A percentile compares a stretch with the other conserved stretches of the same genome.
phyloP scores from a whole-genome alignment of 2,113 vertebrate genomes.

The Condylura cristata region DNA sequence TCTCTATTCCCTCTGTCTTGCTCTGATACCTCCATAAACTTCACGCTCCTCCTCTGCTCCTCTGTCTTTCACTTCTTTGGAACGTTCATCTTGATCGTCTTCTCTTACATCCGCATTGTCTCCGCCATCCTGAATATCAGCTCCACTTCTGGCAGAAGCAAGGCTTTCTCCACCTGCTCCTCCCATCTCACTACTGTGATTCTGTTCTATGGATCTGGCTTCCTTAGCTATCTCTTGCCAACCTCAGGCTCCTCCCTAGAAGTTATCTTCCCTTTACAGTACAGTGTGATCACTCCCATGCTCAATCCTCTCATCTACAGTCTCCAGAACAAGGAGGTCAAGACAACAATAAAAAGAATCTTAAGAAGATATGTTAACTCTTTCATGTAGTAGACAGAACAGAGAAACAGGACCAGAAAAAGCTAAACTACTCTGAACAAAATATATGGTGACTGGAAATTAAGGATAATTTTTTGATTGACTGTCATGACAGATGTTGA shows the following conservation, averaged over 20 bases:
- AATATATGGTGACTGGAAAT: background rate
- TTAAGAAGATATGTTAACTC: conserved; percentile 13
- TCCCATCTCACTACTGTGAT: conserved; percentile 63
- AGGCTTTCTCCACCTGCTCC: conserved; percentile 68
- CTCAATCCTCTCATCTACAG: conserved; percentile 40
- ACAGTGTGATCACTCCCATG: conserved; percentile 40
- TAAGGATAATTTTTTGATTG: background rate
- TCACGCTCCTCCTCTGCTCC: conserved; percentile 36
- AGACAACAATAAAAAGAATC: background rate
- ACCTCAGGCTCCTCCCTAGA: background rate
- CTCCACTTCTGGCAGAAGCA: conserved; percentile 52
- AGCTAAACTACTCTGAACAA: background rate
- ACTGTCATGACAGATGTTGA: background rate
- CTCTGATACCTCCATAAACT: conserved; percentile 39
- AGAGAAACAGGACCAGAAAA: background rate
- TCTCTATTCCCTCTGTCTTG: conserved; percentile 59
- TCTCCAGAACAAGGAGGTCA: conserved; percentile 54
- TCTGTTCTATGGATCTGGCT: conserved; percentile 64
- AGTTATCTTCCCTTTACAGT: background rate
- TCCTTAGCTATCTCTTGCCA: conserved; percentile 29
- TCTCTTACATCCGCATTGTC: conserved; percentile 53
- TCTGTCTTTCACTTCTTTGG: conserved; percentile 33
- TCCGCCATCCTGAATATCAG: conserved; percentile 52
- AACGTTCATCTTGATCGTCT: background rate
- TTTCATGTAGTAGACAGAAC: background rate